A percentile compares a stretch with the other conserved stretches of the same genome.
Conservation (phyloP, 2,797 vertebrate species). For the Pygocentrus nattereri region DNA sequence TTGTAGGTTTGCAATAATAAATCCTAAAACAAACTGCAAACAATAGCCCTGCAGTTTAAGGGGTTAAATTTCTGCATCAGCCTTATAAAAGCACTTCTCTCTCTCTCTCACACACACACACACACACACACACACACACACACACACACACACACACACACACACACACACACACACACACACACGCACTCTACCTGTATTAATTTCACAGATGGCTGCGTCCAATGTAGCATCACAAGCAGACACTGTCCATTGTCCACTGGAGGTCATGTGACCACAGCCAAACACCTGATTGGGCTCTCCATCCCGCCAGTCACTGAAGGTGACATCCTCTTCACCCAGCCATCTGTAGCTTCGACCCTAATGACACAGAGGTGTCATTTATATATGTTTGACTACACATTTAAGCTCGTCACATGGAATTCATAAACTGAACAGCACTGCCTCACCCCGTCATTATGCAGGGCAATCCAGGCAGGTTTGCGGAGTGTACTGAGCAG, state of each 20-base stretch:
- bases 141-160: too few species aligned
- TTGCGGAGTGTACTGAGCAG: conserved; percentile 80
- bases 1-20: too few species aligned
- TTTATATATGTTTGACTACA: conserved; percentile 21
- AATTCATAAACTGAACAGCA: conserved; percentile 19
- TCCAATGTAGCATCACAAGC: conserved; percentile 86
- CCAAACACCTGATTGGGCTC: conserved; percentile 85
- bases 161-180: too few species aligned
- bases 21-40: too few species aligned
- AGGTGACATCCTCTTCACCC: conserved; percentile 82
- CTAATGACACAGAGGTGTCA: conserved; percentile 68
- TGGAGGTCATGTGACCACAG: conserved; percentile 88
- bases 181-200: conserved; percentile 74
- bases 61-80: too few species aligned
- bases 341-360: conserved; percentile 88
- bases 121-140: too few species aligned
- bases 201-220: conserved; percentile 88
- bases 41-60: too few species aligned
- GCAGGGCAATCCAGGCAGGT: conserved; percentile 90
- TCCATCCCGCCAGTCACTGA: conserved; percentile 88
- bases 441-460: conserved; percentile 84
- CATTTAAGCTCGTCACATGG: conserved; percentile 12
- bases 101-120: too few species aligned
- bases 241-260: conserved; percentile 86
- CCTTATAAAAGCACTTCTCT: too few species aligned